Evolutionary conservation across 1,140 invertebrate genomes (phyloP), one percentile per base, ranked within the genome.

Genomic region (Heliothis virescens): DNA sequence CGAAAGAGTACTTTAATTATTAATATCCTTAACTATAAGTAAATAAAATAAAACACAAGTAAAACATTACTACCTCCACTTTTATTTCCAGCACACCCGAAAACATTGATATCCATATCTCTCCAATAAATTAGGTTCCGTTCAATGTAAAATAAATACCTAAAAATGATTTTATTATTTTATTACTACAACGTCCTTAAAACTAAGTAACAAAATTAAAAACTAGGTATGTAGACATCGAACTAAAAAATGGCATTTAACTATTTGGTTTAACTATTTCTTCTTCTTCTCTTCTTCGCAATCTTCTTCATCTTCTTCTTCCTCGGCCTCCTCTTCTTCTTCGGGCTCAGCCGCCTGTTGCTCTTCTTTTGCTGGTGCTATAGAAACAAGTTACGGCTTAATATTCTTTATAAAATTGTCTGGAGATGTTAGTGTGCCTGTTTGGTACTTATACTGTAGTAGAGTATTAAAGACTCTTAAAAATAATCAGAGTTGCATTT

Each of bases 241-340:
- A 62, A 82, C 57, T 72, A 75, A 65, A 52, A 75, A 82, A 86
- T 85, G 87, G 83, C 85, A 86, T 81, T 83, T 53, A 57, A 82
- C 65, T 81, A 60, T 80, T 81, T 71, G 65, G 80, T 65, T 60
- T 52, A 47, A 13, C 63, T 67, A 67, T 29, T 71, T 52, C 2
- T 59, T 62, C 86, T 75, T 85, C 29, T 82, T 78, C 55, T 83
- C 79, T 84, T 91, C 87, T 59, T 91, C 88, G 74, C 87, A 89
- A 77, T 93, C 87, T 62, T 76, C 74, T 41, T 85, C 85, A 9
- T 73, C 71, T 5, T 47, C 71, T 50, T 65, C 74, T 53, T 55
- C 18, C 15, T 78, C 62, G 18, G 63, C 74, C 7, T 18, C 72
- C 16, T 60, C 72, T 52, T 76, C 74, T 34, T 69, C 63, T n/a